phyloP scores from a whole-genome alignment of 2,888 invertebrate genomes.

The Andrena chrysosceles region DNA sequence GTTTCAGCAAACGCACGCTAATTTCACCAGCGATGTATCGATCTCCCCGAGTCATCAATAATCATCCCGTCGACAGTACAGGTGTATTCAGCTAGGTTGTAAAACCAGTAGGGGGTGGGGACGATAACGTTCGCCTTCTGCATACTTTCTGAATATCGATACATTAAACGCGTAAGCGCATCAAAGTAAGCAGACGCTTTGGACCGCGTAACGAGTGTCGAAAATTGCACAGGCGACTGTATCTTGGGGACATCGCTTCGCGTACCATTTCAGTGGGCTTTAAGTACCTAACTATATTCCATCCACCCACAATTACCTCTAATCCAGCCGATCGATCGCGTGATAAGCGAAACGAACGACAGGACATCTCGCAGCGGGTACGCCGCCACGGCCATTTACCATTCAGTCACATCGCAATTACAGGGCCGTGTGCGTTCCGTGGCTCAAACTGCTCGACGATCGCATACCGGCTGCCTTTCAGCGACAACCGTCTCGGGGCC shows the following conservation, averaged over 20 bases:
- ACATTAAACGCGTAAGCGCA: not conserved
- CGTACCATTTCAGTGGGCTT: not conserved
- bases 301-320: constrained; percentile 61
- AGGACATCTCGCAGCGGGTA: constrained; percentile 51
- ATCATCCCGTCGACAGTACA: constrained; percentile 45
- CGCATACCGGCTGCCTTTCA: constrained; percentile 34
- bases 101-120: not conserved
- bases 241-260: not conserved
- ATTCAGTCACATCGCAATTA: constrained; percentile 77
- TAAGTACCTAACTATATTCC: not conserved
- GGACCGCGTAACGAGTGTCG: not conserved
- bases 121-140: not conserved
- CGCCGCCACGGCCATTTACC: constrained; percentile 66
- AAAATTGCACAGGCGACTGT: not conserved
- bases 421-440: constrained; percentile 58
- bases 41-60: constrained; percentile 62
- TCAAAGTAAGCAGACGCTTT: not conserved
- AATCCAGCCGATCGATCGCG: constrained; percentile 75
- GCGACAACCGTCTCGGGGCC: constrained; percentile 46
- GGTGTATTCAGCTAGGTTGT: not conserved
- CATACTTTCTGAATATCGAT: not conserved
- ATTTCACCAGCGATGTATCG: constrained; percentile 59
- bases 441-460: constrained; percentile 42
- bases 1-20: constrained; percentile 33
- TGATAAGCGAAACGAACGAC: constrained; percentile 62